Evolutionary conservation across 2,888 invertebrate genomes (phyloP).

Genomic region (Cyclophora albipunctata): DNA sequence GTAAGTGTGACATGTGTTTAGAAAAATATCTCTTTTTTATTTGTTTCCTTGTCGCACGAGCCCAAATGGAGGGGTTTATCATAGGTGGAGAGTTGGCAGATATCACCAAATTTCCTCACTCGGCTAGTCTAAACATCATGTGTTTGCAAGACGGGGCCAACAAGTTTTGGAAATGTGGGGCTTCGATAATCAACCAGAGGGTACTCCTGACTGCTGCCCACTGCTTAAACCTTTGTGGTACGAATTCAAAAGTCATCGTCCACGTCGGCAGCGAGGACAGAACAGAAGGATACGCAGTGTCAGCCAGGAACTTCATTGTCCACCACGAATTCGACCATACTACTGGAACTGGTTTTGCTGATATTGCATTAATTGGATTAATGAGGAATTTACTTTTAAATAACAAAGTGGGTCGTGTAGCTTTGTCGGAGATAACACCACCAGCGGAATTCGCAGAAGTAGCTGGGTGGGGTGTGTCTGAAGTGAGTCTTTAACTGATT

Average conservation of each 20-base stretch:
- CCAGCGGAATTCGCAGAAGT: slow-evolving; percentile 10
- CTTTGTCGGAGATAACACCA: slow-evolving; percentile 16
- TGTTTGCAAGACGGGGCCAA: not conserved
- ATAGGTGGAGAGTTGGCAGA: not conserved
- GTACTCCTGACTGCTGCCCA: not conserved
- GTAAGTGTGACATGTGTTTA: too few relatives aligned
- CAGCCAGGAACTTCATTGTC: too few relatives aligned
- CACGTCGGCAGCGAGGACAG: too few relatives aligned
- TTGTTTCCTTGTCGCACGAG: not conserved
- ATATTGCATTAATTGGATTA: too few relatives aligned
- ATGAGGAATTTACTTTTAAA: not conserved
- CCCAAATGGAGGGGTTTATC: slow-evolving; percentile 11
- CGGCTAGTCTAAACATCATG: not conserved
- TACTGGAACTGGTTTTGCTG: too few relatives aligned
- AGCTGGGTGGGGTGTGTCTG: slow-evolving; percentile 26
- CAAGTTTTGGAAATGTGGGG: not conserved
- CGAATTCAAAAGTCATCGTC: not conserved
- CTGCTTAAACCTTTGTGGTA: not conserved
- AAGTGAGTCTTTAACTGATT: slow-evolving; percentile 17
- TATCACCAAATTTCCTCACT: not conserved
- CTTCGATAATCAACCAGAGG: not conserved
- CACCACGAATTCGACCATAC: too few relatives aligned
- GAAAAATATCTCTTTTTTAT: too few relatives aligned
- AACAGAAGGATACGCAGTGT: too few relatives aligned
- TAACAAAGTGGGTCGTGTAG: slow-evolving; percentile 11